These are phyloP conservation scores for Neotoma lepida DNA, from an alignment of 2,113 vertebrate genomes.

Conservation along the genomic window DNA sequence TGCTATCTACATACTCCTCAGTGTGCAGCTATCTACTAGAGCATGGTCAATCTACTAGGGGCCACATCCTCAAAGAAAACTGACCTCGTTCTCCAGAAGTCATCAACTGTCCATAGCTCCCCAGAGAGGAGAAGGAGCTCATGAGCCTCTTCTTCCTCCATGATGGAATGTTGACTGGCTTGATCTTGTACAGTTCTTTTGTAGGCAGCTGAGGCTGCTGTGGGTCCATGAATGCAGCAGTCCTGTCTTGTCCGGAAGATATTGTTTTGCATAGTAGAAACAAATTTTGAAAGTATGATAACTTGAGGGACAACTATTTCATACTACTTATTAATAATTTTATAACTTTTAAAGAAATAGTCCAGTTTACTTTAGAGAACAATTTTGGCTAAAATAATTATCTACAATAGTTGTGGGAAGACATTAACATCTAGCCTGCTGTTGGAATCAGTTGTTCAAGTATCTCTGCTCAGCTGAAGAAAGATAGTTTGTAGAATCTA, in stretches of 20 bases:
- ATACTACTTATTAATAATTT: background rate
- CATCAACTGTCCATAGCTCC: background rate
- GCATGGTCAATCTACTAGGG: background rate
- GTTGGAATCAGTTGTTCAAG: background rate
- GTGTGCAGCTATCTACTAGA: background rate
- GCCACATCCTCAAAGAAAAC: background rate
- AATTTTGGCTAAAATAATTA: conserved; percentile 39
- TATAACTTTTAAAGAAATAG: background rate
- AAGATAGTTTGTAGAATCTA: background rate
- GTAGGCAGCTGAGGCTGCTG: background rate
- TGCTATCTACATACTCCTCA: background rate
- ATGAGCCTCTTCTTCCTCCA: background rate
- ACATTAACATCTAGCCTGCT: background rate
- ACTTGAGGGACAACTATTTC: background rate
- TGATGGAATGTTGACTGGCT: background rate
- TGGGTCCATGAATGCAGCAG: background rate
- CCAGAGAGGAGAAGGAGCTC: background rate
- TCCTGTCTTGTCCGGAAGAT: background rate
- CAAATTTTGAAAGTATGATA: background rate
- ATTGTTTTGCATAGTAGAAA: background rate
- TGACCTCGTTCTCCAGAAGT: background rate
- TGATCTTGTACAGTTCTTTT: background rate
- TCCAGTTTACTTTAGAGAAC: background rate
- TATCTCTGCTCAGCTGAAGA: background rate
- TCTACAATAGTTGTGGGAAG: background rate